Percentiles rank a stretch among this genome's conserved stretches.
phyloP scores from a whole-genome alignment of 2,113 vertebrate genomes.

The Alexandromys fortis region DNA sequence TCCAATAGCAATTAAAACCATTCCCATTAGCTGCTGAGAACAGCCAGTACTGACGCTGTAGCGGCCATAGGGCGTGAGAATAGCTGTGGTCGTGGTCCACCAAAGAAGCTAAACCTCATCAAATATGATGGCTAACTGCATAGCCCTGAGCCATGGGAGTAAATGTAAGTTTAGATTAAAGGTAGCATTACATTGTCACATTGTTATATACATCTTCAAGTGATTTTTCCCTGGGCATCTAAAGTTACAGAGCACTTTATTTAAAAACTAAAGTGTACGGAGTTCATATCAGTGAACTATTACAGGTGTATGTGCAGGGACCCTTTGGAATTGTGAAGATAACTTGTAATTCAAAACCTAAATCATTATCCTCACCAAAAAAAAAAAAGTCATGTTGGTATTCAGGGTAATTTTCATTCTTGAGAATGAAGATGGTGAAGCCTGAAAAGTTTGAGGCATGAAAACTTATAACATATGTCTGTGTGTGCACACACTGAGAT shows the following conservation, averaged over 20 bases:
- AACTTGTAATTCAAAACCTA: conserved; percentile 29
- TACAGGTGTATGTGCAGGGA: not conserved
- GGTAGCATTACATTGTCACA: not conserved
- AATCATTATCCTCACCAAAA: not conserved
- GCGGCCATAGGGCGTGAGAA: not conserved
- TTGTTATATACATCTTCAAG: not conserved
- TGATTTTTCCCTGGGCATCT: conserved; percentile 20
- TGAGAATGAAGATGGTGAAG: conserved; percentile 4
- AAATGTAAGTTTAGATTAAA: conserved; percentile 14
- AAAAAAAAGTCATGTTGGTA: conserved; percentile 45
- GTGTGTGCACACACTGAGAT: conserved; percentile 6
- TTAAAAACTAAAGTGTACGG: not conserved
- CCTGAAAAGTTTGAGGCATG: conserved; percentile 32
- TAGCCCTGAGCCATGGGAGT: not conserved
- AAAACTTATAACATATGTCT: conserved; percentile 34
- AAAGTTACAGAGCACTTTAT: conserved; percentile 12
- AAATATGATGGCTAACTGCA: conserved; percentile 5
- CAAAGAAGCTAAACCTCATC: not conserved
- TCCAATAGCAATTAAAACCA: not conserved
- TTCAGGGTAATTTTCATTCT: conserved; percentile 37
- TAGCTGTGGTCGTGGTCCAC: not conserved
- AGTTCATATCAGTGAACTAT: conserved; percentile 19
- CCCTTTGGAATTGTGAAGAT: not conserved
- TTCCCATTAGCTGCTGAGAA: not conserved
- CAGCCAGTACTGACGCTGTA: not conserved